These are phyloP conservation scores for Urocitellus parryii DNA, from an alignment of 2,113 vertebrate species.

Conservation along the genomic window DNA sequence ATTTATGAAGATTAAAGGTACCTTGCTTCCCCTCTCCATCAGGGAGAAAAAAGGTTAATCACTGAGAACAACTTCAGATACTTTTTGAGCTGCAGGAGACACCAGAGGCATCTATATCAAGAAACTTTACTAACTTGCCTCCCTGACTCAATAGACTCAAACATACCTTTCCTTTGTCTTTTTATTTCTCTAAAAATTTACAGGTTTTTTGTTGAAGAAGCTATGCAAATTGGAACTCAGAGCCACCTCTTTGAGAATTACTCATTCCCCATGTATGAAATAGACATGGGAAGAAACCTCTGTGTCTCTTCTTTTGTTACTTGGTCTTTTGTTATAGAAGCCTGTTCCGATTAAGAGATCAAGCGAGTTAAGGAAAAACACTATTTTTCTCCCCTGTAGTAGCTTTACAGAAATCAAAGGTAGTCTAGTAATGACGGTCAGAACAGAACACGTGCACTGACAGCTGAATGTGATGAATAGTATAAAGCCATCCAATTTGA, in stretches of 20 bases:
- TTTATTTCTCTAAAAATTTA: background rate
- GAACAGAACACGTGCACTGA: background rate
- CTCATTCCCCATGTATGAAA: background rate
- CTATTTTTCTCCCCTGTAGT: background rate
- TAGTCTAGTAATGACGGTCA: background rate
- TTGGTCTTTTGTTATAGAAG: background rate
- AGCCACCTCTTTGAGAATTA: background rate
- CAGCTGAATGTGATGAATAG: background rate
- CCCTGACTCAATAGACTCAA: background rate
- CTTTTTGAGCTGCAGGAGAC: background rate
- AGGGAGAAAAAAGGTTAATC: background rate
- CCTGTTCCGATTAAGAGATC: background rate
- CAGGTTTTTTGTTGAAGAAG: background rate
- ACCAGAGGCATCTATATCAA: background rate
- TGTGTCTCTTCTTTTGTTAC: background rate
- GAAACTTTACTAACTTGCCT: background rate
- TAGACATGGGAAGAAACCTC: background rate
- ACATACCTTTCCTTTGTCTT: background rate
- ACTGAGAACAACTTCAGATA: background rate
- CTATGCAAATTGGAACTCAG: background rate
- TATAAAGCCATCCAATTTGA: background rate
- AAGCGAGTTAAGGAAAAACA: background rate
- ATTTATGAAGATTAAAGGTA: background rate
- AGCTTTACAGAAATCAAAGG: background rate
- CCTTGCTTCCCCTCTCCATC: background rate